These are phyloP conservation scores for Champsocephalus esox DNA, from an alignment of 2,797 vertebrate species.

Conservation along the genomic window DNA sequence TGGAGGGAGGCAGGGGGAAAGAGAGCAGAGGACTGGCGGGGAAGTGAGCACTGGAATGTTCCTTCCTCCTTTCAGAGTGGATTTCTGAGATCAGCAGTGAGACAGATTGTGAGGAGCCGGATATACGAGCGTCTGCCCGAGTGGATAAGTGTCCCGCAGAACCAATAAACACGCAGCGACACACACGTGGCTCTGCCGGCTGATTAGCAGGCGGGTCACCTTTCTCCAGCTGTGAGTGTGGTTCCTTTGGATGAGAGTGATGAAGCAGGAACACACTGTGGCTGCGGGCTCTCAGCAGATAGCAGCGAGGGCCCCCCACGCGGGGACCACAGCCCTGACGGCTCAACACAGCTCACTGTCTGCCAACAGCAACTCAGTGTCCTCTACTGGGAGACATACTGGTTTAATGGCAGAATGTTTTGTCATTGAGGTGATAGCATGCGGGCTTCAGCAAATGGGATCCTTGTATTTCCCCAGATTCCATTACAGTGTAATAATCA, in stretches of 20 bases:
- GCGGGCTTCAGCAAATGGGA: neutral
- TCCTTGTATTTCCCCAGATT: neutral
- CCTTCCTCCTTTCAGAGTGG: conserved; percentile 63
- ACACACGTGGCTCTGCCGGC: conserved; percentile 47
- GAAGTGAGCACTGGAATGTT: conserved; percentile 74
- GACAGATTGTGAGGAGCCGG: conserved; percentile 61
- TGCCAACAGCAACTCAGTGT: conserved; percentile 39
- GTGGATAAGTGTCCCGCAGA: conserved; percentile 53
- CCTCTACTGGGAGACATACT: conserved; percentile 17
- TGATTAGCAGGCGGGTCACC: conserved; percentile 82
- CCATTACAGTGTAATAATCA: conserved; percentile 7
- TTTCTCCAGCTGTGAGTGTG: conserved; percentile 81
- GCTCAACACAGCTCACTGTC: conserved; percentile 47
- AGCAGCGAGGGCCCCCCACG: conserved; percentile 63
- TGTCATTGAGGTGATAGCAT: conserved; percentile 37
- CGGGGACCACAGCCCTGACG: conserved; percentile 48
- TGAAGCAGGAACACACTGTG: conserved; percentile 79
- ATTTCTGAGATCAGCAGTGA: conserved; percentile 74
- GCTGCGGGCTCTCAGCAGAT: conserved; percentile 72
- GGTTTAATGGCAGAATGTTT: conserved; percentile 17
- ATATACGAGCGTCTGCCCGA: conserved; percentile 57
- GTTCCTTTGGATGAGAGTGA: conserved; percentile 80
- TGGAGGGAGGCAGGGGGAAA: conserved; percentile 67
- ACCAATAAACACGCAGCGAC: conserved; percentile 38
- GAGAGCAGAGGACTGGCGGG: conserved; percentile 66